These are phyloP conservation scores for Lepidurus packardi DNA, from an alignment of 1,140 invertebrate species.

Conservation along the genomic window DNA sequence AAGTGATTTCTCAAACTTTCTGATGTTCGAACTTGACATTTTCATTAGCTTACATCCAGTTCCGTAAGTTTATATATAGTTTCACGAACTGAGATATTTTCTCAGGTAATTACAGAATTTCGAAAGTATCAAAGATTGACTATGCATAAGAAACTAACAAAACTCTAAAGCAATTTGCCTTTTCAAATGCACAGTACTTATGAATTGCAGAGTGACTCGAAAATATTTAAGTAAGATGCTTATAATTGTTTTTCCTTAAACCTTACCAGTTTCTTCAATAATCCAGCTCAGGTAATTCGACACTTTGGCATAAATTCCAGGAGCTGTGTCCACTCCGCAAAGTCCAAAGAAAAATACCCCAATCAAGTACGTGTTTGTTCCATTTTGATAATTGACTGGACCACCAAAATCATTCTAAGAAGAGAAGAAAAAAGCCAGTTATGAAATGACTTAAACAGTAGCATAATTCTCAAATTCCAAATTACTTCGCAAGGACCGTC, in stretches of 20 bases:
- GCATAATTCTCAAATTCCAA: background rate
- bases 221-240: background rate
- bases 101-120: too few species aligned
- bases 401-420: background rate
- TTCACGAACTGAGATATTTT: too few species aligned
- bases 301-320: conserved; percentile 51
- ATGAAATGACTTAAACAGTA: background rate
- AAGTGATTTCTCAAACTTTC: too few species aligned
- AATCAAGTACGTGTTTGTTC: conserved; percentile 25
- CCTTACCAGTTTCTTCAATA: background rate
- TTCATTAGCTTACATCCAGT: too few species aligned
- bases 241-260: background rate
- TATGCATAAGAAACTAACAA: too few species aligned
- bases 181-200: background rate
- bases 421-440: background rate
- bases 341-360: conserved; percentile 48
- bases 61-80: too few species aligned
- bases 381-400: background rate
- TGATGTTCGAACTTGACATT: too few species aligned
- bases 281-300: conserved; percentile 36
- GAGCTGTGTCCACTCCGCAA: conserved; percentile 49
- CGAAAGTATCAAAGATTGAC: too few species aligned
- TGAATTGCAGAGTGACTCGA: background rate
- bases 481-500: conserved; percentile 57
- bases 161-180: background rate